Evolutionary conservation across 2,797 vertebrate genomes (phyloP).

Genomic region (Falco naumanni): DNA sequence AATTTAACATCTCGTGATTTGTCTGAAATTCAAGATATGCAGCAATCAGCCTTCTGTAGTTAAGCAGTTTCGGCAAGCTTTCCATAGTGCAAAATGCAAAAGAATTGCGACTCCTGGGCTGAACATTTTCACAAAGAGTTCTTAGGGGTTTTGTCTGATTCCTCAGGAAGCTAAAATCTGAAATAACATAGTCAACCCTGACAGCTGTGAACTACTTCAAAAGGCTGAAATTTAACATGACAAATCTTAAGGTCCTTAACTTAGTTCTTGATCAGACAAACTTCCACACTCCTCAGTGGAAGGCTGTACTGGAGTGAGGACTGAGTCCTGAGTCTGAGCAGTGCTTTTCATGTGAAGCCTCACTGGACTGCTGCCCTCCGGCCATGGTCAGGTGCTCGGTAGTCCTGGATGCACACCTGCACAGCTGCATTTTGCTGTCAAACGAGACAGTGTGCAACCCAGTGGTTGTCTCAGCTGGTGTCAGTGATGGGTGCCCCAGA

Average conservation of each 20-base stretch:
- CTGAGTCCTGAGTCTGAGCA: not conserved
- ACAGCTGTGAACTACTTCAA: slow-evolving; percentile 26
- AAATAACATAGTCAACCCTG: not conserved
- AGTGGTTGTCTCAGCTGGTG: not conserved
- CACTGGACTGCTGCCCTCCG: not conserved
- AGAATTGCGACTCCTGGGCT: not conserved
- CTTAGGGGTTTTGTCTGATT: slow-evolving; percentile 48
- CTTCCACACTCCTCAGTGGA: not conserved
- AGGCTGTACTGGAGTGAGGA: not conserved
- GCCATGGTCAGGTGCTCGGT: not conserved
- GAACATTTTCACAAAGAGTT: slow-evolving; percentile 8
- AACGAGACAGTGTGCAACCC: rapidly evolving
- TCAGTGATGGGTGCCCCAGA: not conserved
- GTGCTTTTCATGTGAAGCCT: not conserved
- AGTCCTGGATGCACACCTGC: not conserved
- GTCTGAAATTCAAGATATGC: slow-evolving; percentile 25
- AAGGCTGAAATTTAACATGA: slow-evolving; percentile 27
- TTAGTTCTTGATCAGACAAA: not conserved
- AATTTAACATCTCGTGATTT: slow-evolving; percentile 53
- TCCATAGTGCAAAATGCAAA: not conserved
- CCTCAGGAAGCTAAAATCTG: slow-evolving; percentile 43
- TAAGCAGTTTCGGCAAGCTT: slow-evolving; percentile 38
- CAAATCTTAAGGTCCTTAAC: not conserved
- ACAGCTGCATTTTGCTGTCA: not conserved
- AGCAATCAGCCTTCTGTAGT: slow-evolving; percentile 38